These are phyloP conservation scores for Cryptocephalus primarius DNA, from an alignment of 2,888 invertebrate species.

Conservation along the genomic window DNA sequence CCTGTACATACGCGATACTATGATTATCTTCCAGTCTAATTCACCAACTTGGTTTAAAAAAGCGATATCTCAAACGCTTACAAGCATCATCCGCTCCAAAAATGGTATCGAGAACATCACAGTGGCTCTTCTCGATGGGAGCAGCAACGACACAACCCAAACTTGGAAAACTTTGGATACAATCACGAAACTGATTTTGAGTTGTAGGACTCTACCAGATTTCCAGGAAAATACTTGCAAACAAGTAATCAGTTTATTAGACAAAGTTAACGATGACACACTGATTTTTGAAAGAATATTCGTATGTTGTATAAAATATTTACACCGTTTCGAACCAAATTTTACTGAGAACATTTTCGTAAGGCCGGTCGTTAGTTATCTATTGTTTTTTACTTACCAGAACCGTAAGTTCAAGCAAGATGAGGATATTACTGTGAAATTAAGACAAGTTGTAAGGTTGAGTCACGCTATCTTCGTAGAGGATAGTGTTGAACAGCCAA, in stretches of 20 bases:
- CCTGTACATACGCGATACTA: constrained; percentile 55
- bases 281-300: constrained; percentile 34
- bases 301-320: constrained; percentile 43
- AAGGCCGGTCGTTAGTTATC: constrained; percentile 11
- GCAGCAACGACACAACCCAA: constrained; percentile 39
- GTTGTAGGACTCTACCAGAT: constrained; percentile 41
- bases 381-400: constrained; percentile 18
- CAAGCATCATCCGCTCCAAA: constrained; percentile 44
- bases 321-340: constrained; percentile 42
- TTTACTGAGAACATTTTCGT: constrained; percentile 35
- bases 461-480: constrained; percentile 23
- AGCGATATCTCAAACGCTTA: constrained; percentile 49
- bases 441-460: constrained; percentile 22
- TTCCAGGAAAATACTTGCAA: constrained; percentile 45
- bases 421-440: constrained; percentile 22
- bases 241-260: constrained; percentile 41
- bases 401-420: constrained; percentile 23
- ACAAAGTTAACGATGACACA: constrained; percentile 11
- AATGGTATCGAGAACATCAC: constrained; percentile 56
- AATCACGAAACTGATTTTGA: constrained; percentile 52
- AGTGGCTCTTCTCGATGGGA: constrained; percentile 46
- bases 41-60: constrained; percentile 54
- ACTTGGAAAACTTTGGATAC: constrained; percentile 60
- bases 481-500: constrained; percentile 15
- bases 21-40: constrained; percentile 49